Evolutionary conservation across 1,140 invertebrate genomes (phyloP), one percentile per base, ranked within the genome.

Genomic region (Lepidostoma basale): DNA sequence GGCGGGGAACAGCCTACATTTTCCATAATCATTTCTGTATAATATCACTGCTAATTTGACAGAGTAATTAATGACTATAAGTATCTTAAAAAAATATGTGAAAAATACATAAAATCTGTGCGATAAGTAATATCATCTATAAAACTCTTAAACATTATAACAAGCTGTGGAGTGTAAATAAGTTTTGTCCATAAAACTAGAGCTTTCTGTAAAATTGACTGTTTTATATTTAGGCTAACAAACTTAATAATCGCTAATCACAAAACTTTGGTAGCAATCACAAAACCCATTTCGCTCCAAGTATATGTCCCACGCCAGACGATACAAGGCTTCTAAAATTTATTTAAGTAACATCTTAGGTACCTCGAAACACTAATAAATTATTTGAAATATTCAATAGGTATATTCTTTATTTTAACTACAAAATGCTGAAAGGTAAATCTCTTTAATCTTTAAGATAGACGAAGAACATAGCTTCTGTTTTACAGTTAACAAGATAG

Each of bases 231-330:
- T 49, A 49, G 22, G 45, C 45, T 49, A 49, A 49, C n/a, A 49
- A 49, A 33, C 49, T 18, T 47, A 47, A 47, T 47, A 47, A 26
- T 3, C 47, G 23, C 18, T 4, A 16, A 59, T 59, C 52, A 67
- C 28, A 45, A 59, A 67, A 67, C 64, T 67, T 67, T 67, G 64
- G 64, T 67, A 59, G 40, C 25, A 59, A 59, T 67, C 54, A 67
- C 63, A 66, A 64, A 64, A 25, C 20, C 1, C 12, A 12, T 58
- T 58, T 58, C 23, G 23, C 58, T 60, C 16, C 18, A 60, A 60
- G 42, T 22, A 39, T 18, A 42, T 2, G 20, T 30, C 26, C 16
- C 22, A 14, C 16, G 3, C 8, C n/a, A 56, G 63, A 28, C 4
- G 30, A n/a, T 22, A 3, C 42, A 66, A 56, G 49, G 63, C 49